Evolutionary conservation across 2,888 invertebrate species (phyloP), one percentile per base, ranked within the genome.

Genomic region (Agriopis marginaria): DNA sequence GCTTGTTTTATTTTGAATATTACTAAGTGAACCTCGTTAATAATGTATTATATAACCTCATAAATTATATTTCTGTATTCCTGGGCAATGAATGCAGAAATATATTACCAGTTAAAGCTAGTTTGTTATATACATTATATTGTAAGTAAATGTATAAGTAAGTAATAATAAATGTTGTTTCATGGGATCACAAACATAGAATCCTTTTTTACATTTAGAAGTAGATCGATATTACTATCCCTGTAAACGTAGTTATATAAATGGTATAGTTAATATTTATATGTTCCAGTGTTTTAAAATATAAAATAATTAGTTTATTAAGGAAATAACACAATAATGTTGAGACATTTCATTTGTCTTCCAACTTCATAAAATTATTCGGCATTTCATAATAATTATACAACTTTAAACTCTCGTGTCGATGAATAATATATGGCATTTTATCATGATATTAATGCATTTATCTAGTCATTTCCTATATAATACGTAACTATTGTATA

Each of bases 61-160:
- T n/a, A 23, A 44, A 58, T 58, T 75, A 81, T 82, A 84, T 89
- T 89, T 90, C 85, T 89, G 86, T 86, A 89, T 84, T 92, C 89
- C 61, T 64, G 93, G 93, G 93, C 93, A 94, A 94, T 94, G 87
- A 89, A 85, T 91, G 79, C 86, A 87, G 86, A 89, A 88, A 89
- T 87, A 81, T 87, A 81, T 83, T 77, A 50, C 44, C 40, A 40
- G 42, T 55, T 10, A 12, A 3, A 23, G 44, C 8, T 58, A 58
- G n/a, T 45, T 23, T 11, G 3, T 42, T 17, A 44, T 49, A 14
- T 47, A 12, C 7, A 47, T 42, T 42, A 9, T 40, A 44, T 47
- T 54, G 61, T 74, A 72, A 60, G 50, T 60, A 44, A 54, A 44
- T 67, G 60, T 75, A 70, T 72, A 74, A 68, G 17, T 32, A 74